A percentile compares a stretch with the other conserved stretches of the same genome.
Evolutionary conservation across 2,797 vertebrate species (phyloP).

Genomic region (Jordanella pulchra): DNA sequence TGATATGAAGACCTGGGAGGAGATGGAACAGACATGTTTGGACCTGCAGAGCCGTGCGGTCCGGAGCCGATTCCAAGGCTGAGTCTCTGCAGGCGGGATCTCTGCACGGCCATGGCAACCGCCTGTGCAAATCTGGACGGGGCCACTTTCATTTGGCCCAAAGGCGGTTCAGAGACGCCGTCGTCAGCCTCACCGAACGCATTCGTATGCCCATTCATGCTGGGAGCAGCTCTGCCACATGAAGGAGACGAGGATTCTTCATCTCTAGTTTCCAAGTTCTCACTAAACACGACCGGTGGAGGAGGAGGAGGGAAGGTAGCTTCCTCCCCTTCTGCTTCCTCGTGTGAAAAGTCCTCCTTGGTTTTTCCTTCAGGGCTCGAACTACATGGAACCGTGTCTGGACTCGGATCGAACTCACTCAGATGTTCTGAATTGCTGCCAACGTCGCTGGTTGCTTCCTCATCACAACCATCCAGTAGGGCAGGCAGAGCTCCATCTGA

Average conservation of each 20-base stretch:
- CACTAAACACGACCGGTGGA: conserved; percentile 58
- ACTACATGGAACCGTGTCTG: background rate
- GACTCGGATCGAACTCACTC: conserved; percentile 1
- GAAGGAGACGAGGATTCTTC: conserved; percentile 6
- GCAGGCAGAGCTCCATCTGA: conserved; percentile 78
- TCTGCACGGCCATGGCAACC: conserved; percentile 85
- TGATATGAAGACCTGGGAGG: conserved; percentile 36
- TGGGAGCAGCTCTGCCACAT: background rate
- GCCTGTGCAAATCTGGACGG: conserved; percentile 89
- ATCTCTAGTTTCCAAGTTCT: conserved; percentile 18
- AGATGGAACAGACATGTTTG: conserved; percentile 33
- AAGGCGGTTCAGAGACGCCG: conserved; percentile 18
- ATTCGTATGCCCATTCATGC: background rate
- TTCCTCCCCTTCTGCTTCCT: conserved; percentile 14
- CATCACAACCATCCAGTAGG: conserved; percentile 71
- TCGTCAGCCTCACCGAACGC: background rate
- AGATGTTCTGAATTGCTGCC: conserved; percentile 63
- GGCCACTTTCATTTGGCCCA: conserved; percentile 39
- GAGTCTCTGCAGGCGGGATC: conserved; percentile 75
- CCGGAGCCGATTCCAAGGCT: conserved; percentile 62
- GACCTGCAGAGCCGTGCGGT: background rate
- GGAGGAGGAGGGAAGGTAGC: conserved; percentile 67
- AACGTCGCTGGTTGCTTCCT: conserved; percentile 75
- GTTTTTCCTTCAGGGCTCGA: background rate
- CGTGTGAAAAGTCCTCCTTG: conserved; percentile 10